These are phyloP conservation scores for Aromia moschata DNA, from an alignment of 2,888 invertebrate species.

Conservation along the genomic window DNA sequence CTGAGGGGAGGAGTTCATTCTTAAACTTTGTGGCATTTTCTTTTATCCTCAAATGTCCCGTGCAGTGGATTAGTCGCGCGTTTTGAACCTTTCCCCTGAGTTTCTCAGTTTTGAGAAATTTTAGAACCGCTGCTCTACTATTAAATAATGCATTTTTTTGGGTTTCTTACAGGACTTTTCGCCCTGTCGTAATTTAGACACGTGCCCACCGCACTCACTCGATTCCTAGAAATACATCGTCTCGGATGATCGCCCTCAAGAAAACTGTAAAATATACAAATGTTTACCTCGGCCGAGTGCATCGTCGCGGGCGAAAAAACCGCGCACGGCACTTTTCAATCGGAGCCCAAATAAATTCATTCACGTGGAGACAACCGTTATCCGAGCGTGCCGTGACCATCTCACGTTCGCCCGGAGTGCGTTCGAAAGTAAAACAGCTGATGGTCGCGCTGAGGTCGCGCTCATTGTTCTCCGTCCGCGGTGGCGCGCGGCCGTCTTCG, in stretches of 20 bases:
- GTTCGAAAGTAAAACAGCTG: slow-evolving; percentile 52
- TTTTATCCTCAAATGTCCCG: too few relatives aligned
- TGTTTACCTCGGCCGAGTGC: slow-evolving; percentile 18
- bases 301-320: slow-evolving; percentile 21
- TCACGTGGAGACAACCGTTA: slow-evolving; percentile 44
- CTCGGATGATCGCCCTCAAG: background rate
- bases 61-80: too few relatives aligned
- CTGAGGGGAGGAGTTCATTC: too few relatives aligned
- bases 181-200: too few relatives aligned
- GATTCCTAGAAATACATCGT: too few relatives aligned
- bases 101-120: too few relatives aligned
- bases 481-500: slow-evolving; percentile 16
- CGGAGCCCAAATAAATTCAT: slow-evolving; percentile 24
- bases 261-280: slow-evolving; percentile 17
- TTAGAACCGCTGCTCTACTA: too few relatives aligned
- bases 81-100: too few relatives aligned
- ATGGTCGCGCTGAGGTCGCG: slow-evolving; percentile 49
- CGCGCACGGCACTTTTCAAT: slow-evolving; percentile 21
- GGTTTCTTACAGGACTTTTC: too few relatives aligned
- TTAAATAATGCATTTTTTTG: too few relatives aligned
- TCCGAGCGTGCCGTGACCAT: slow-evolving; percentile 48
- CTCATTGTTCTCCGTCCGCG: slow-evolving; percentile 42
- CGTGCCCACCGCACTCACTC: too few relatives aligned
- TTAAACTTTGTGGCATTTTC: too few relatives aligned
- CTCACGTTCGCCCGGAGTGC: slow-evolving; percentile 49